phyloP scores from a whole-genome alignment of 2,888 invertebrate species.

The Cryptocephalus moraei region DNA sequence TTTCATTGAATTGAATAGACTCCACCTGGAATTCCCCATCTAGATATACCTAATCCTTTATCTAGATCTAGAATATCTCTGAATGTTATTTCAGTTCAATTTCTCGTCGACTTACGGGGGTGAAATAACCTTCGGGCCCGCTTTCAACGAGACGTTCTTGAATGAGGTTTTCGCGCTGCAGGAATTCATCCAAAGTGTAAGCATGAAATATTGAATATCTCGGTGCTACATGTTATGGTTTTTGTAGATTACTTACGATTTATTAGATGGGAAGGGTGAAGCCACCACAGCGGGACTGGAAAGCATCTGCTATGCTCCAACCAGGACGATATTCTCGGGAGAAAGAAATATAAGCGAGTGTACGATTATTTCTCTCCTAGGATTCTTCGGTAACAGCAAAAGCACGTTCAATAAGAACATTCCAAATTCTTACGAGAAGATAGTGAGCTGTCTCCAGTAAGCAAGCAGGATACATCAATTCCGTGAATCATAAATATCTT shows the following conservation, averaged over 20 bases:
- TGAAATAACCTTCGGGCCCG: constrained; percentile 59
- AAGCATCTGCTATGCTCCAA: constrained; percentile 78
- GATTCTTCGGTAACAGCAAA: constrained; percentile 62
- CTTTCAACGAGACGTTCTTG: constrained; percentile 68
- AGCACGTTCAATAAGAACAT: constrained; percentile 11
- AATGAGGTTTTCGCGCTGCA: constrained; percentile 61
- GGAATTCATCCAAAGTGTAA: constrained; percentile 50
- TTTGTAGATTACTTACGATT: constrained; percentile 38
- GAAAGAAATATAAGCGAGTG: constrained; percentile 53
- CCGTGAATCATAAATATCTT: constrained; percentile 3
- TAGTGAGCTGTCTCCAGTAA: constrained; percentile 42
- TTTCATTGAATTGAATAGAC: too few relatives aligned
- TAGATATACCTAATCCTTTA: too few relatives aligned
- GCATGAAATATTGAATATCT: constrained; percentile 3
- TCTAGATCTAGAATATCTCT: too few relatives aligned
- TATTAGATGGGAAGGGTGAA: constrained; percentile 33
- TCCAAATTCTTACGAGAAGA: constrained; percentile 30
- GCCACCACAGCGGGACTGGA: constrained; percentile 39
- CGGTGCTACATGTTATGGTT: not conserved
- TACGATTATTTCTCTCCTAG: constrained; percentile 69
- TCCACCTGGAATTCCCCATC: too few relatives aligned
- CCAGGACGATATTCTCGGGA: constrained; percentile 53
- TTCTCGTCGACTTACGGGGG: constrained; percentile 21
- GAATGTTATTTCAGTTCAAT: constrained; percentile 15
- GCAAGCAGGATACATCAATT: constrained; percentile 13